phyloP scores from a whole-genome alignment of 2,113 vertebrate species.

The Triplophysa siluroides region DNA sequence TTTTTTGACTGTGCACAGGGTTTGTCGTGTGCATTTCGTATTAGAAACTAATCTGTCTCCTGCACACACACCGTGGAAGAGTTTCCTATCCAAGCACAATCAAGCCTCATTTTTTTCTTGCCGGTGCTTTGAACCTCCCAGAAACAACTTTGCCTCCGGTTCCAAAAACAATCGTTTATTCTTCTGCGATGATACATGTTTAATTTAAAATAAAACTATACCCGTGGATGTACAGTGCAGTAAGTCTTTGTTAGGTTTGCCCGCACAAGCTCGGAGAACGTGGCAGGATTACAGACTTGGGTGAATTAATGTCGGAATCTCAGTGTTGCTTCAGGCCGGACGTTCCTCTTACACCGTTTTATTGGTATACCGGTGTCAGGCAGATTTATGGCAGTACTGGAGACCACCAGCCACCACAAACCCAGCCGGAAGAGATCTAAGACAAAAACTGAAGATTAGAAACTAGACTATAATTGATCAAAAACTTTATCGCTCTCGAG shows the following conservation, averaged over 20 bases:
- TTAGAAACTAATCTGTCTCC: not conserved
- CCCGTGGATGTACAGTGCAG: not conserved
- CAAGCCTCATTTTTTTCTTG: slow-evolving; percentile 3
- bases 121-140: not conserved
- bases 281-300: slow-evolving; percentile 26
- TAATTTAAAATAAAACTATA: slow-evolving; percentile 16
- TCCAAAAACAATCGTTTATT: slow-evolving; percentile 8
- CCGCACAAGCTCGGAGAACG: not conserved
- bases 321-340: slow-evolving; percentile 24
- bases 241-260: slow-evolving; percentile 10
- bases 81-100: not conserved
- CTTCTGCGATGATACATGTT: slow-evolving; percentile 7
- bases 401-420: slow-evolving; percentile 51
- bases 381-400: slow-evolving; percentile 62
- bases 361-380: slow-evolving; percentile 64
- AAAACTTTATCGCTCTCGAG: not conserved
- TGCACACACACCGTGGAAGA: not conserved
- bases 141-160: slow-evolving; percentile 3
- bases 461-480: not conserved
- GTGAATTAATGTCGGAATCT: slow-evolving; percentile 25
- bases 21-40: no score
- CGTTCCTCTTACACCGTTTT: slow-evolving; percentile 46
- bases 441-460: not conserved
- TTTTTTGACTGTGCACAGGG: no score
- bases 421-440: slow-evolving; percentile 37